Percentiles rank a stretch among this genome's conserved stretches.
Conservation (phyloP, 2,797 vertebrate genomes). For the Champsocephalus esox region DNA sequence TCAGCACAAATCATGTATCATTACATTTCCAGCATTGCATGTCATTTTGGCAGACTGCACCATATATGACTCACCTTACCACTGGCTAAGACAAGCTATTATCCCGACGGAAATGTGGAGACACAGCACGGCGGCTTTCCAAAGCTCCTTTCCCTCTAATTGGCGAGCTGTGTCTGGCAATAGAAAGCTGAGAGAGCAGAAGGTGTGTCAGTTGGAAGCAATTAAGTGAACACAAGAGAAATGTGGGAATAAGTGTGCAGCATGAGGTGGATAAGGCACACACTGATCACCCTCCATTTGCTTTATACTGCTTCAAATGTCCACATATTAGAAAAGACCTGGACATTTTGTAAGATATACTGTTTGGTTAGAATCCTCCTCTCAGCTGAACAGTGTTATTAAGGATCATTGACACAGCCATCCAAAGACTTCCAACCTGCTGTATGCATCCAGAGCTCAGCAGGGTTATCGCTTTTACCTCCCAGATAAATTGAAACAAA, state of each 20-base stretch:
- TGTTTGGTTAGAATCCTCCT: conserved; percentile 32
- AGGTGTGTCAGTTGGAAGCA: conserved; percentile 72
- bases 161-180: conserved; percentile 68
- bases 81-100: conserved; percentile 53
- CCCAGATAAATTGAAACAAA: conserved; percentile 16
- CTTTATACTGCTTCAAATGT: conserved; percentile 52
- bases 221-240: conserved; percentile 73
- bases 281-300: conserved; percentile 67
- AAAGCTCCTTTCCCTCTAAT: conserved; percentile 66
- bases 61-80: conserved; percentile 51
- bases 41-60: conserved; percentile 35
- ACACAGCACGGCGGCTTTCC: conserved; percentile 53
- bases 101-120: conserved; percentile 50
- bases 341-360: conserved; percentile 34
- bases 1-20: conserved; percentile 60
- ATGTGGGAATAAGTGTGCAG: conserved; percentile 64
- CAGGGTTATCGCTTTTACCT: conserved; percentile 14
- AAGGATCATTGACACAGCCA: conserved; percentile 34
- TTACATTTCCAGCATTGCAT: conserved; percentile 40
- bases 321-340: conserved; percentile 22
- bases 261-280: conserved; percentile 42
- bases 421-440: conserved; percentile 19
- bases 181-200: conserved; percentile 61
- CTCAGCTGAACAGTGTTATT: conserved; percentile 11
- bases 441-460: conserved; percentile 20